Evolutionary conservation across 2,113 vertebrate species (phyloP), one percentile per base, ranked within the genome.

Genomic region (Notiomystis cincta): DNA sequence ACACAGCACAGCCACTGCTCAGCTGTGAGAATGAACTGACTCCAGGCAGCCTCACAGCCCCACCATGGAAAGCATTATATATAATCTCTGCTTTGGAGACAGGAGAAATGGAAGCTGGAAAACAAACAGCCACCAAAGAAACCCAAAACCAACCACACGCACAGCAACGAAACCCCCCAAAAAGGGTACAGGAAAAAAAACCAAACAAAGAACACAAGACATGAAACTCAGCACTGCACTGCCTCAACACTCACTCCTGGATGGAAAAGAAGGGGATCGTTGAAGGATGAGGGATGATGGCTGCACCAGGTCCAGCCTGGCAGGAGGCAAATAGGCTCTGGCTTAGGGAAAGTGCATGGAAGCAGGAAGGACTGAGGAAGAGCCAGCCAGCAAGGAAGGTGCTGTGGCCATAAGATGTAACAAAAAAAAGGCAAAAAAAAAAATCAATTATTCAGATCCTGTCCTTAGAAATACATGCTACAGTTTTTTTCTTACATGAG

Each of bases 121-220:
- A 85, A 47, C 7, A 53, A 80, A 15, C 5, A 35, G 44, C 6
- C 13, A n/a, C 31, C 11, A 54, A 44, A 56, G n/a, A 76, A 66
- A 21, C 3, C 6, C 22, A 45, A 78, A 87, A 35, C 7, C 3
- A 76, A 19, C 7, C 27, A 50, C 19, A 53, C 3, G 37, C 1
- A 45, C 15, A 81, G 44, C 15, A 16, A 8, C 2, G 0, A 57
- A 56, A 10, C 0, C 19, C 15, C 15, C 27, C 13, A 4, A 9
- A 48, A 57, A n/a, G 10, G 3, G 4, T 31, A 22, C 1, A 22
- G 19, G 5, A 5, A 12, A 22, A 15, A 24, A 11, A 4, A 1
- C 1, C 21, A 71, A n/a, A n/a, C n/a, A n/a, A n/a, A n/a, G n/a
- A n/a, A 10, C 4, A 5, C 17, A 65, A 79, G 27, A 33, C 0